Percentiles rank a stretch among this genome's conserved stretches.
phyloP scores from a whole-genome alignment of 1,140 invertebrate species.

The Neodiprion pinetum region DNA sequence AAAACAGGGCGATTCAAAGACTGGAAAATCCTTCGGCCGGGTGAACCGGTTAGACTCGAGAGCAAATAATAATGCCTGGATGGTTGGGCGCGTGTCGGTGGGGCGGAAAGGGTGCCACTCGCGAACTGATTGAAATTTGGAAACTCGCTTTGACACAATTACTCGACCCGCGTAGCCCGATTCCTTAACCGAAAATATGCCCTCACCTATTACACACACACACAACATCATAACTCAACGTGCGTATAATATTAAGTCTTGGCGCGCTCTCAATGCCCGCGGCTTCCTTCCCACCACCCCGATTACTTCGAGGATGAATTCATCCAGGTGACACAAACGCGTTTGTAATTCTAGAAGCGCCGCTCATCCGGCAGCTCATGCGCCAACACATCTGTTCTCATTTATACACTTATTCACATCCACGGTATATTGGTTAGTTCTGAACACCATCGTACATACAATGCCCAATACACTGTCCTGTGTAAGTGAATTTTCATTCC shows the following conservation, averaged over 20 bases:
- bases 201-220: neutral
- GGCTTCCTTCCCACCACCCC: neutral
- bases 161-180: slow-evolving; percentile 34
- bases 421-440: too few species aligned
- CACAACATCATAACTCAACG: neutral
- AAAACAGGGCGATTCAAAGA: slow-evolving; percentile 43
- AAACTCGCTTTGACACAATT: slow-evolving; percentile 62
- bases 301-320: neutral
- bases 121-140: slow-evolving; percentile 59
- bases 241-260: neutral
- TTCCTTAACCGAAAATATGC: too few species aligned
- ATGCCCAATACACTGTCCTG: too few species aligned
- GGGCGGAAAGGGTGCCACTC: slow-evolving; percentile 37
- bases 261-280: neutral
- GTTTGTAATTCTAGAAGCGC: neutral
- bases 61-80: slow-evolving; percentile 64
- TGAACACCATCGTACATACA: too few species aligned
- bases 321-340: neutral
- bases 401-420: too few species aligned
- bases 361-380: neutral
- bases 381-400: too few species aligned
- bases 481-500: too few species aligned
- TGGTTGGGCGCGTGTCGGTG: slow-evolving; percentile 48
- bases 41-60: slow-evolving; percentile 59
- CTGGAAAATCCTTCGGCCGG: slow-evolving; percentile 41